Conservation (phyloP, 1,140 invertebrate species). For the Diabrotica virgifera region DNA sequence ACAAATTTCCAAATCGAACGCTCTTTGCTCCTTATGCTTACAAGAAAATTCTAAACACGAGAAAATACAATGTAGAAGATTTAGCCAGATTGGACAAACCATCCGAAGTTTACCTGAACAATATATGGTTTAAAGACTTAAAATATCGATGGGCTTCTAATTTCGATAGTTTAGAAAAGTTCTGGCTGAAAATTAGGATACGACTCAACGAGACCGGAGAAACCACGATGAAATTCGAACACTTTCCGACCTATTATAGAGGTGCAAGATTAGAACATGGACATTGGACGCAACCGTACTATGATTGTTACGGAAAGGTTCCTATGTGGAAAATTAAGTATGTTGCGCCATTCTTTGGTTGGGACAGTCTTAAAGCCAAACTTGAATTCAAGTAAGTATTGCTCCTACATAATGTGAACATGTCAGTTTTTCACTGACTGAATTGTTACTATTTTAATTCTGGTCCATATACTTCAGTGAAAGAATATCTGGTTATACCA, state of each 20-base stretch:
- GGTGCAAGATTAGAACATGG: conserved; percentile 85
- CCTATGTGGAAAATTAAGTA: conserved; percentile 96
- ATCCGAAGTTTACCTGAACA: conserved; percentile 79
- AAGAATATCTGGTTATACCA: too few species aligned
- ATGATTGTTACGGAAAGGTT: conserved; percentile 87
- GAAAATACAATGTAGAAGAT: conserved; percentile 86
- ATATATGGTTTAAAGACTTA: conserved; percentile 81
- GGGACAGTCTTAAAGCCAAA: conserved; percentile 86
- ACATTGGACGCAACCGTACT: conserved; percentile 90
- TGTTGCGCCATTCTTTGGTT: conserved; percentile 94
- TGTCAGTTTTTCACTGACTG: too few species aligned
- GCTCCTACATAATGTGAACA: too few species aligned
- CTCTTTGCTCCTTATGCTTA: conserved; percentile 94
- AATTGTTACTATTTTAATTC: too few species aligned
- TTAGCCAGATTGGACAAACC: conserved; percentile 75
- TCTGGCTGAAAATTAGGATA: conserved; percentile 88
- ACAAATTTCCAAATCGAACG: conserved; percentile 91
- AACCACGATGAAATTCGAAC: conserved; percentile 79
- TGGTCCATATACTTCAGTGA: too few species aligned
- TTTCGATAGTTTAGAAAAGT: conserved; percentile 88
- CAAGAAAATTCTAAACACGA: conserved; percentile 75
- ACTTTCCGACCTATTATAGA: conserved; percentile 86
- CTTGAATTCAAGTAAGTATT: conserved; percentile 90
- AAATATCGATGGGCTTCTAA: conserved; percentile 93
- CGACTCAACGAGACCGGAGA: conserved; percentile 84